Base-by-base conservation (phyloP, 64 coral and sea anemone genomes). In the Pachyseris speciosa region DNA sequence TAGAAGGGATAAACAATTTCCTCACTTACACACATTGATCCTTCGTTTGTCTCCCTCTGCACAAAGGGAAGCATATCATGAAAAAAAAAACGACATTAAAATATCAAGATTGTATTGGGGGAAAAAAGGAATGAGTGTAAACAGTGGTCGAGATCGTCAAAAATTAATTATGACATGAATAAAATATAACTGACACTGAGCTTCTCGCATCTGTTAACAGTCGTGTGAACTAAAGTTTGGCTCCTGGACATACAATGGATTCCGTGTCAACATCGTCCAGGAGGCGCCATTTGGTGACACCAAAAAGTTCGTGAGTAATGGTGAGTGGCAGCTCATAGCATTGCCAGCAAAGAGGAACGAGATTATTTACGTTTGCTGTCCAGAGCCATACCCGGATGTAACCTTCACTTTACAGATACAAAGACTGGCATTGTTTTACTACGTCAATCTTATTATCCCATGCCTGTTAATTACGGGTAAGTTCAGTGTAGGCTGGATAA, bases 231-330 rank as follows among this genome's bases (percentile, higher is more conserved):
- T 96, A 33, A 96, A 96, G 60, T 96, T 96, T 32, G 94, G 94
- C 47, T 96, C 94, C 9, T 96, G 94, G 94, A 96, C 94, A 2
- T 96, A 96, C 67, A 86, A 93, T 78, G 94, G 94, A 8, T 88
- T 72, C 29, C 85, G 88, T 37, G 66, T 96, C 28, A 91, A 96
- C 55, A 27, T 96, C 45, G 31, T 89, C 15, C 53, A 57, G 28
- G 90, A 96, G 40, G 36, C 24, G 30, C 66, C 44, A 1, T 19
- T 87, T 8, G 94, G 78, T 29, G 91, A 89, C 42, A 66, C 66
- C 30, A 33, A 37, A 31, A 96, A 93, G n/a, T 96, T 75, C 67
- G 63, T 93, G 29, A 34, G 59, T 5, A 96, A 96, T 65, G 94
- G 94, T 9, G 94, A 96, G 31, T 96, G 94, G 94, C 70, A 96